Percentiles rank a stretch among this genome's conserved stretches.
These are phyloP conservation scores for Styela plicata DNA, from an alignment of 23 tunicate genomes.

Conservation along the genomic window DNA sequence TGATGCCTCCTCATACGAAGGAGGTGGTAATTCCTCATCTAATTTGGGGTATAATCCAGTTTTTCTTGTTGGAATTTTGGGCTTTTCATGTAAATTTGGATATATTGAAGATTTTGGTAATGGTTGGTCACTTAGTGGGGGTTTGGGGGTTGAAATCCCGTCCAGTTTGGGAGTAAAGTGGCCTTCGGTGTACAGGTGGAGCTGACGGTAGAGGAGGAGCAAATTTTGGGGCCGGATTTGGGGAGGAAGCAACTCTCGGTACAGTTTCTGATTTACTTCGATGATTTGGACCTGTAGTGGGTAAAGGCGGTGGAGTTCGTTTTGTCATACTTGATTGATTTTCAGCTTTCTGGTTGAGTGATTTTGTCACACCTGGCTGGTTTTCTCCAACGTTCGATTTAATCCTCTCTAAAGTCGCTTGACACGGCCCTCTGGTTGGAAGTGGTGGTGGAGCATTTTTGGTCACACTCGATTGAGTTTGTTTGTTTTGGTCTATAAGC, in stretches of 20 bases:
- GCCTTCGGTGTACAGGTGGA: constrained; percentile 8
- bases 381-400: background rate
- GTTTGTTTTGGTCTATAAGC: background rate
- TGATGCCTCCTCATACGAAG: background rate
- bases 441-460: constrained; percentile 19
- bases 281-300: background rate
- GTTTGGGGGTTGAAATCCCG: background rate
- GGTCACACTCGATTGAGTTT: background rate
- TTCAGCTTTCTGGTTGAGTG: constrained; percentile 11
- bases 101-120: constrained; percentile 18
- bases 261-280: background rate
- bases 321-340: constrained; percentile 4
- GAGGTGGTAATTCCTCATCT: background rate
- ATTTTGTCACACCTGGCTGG: background rate
- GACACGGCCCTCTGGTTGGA: background rate
- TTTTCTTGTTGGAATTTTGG: background rate
- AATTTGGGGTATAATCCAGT: constrained; percentile 2
- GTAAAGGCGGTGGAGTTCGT: constrained; percentile 7
- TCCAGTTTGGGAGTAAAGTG: constrained; percentile 11
- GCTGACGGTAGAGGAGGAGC: constrained; percentile 23
- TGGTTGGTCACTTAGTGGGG: constrained; percentile 1
- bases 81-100: background rate
- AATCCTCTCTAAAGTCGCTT: background rate
- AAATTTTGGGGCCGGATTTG: background rate
- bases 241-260: background rate